Evolutionary conservation across 2,888 invertebrate genomes (phyloP).

Genomic region (Anarsia innoxiella): DNA sequence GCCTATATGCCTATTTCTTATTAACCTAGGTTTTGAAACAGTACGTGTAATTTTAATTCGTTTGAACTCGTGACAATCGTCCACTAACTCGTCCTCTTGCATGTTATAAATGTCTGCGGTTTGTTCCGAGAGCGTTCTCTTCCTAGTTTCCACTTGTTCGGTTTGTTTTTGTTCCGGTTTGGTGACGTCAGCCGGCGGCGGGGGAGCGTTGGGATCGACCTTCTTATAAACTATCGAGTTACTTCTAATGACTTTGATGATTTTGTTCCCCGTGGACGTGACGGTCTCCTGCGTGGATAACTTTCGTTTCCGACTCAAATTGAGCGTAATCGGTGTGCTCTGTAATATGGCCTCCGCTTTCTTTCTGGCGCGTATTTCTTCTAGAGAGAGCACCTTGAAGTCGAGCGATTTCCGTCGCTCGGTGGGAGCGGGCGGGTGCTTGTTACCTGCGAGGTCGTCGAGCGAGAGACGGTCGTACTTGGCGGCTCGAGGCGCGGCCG

Average conservation of each 20-base stretch:
- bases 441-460: conserved; percentile 65
- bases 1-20: conserved; percentile 39
- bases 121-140: conserved; percentile 55
- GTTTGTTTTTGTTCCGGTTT: conserved; percentile 36
- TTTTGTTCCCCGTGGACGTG: conserved; percentile 58
- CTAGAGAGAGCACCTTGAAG: conserved; percentile 66
- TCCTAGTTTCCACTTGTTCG: conserved; percentile 41
- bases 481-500: conserved; percentile 32
- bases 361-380: conserved; percentile 67
- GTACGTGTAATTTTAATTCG: conserved; percentile 50
- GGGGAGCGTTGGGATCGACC: conserved; percentile 37
- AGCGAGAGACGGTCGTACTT: conserved; percentile 69
- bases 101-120: conserved; percentile 53
- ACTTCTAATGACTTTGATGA: conserved; percentile 62
- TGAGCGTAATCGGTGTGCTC: conserved; percentile 46
- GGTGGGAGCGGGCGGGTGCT: conserved; percentile 21
- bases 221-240: conserved; percentile 66
- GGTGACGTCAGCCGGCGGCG: conserved; percentile 23
- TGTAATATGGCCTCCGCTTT: conserved; percentile 38
- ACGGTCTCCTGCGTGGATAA: conserved; percentile 58
- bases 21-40: conserved; percentile 51
- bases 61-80: conserved; percentile 61
- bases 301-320: conserved; percentile 54
- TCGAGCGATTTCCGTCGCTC: conserved; percentile 44
- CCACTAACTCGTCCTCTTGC: conserved; percentile 53